These are phyloP conservation scores for Accipiter virgatus DNA, from an alignment of 2,113 vertebrate genomes.

Conservation along the genomic window DNA sequence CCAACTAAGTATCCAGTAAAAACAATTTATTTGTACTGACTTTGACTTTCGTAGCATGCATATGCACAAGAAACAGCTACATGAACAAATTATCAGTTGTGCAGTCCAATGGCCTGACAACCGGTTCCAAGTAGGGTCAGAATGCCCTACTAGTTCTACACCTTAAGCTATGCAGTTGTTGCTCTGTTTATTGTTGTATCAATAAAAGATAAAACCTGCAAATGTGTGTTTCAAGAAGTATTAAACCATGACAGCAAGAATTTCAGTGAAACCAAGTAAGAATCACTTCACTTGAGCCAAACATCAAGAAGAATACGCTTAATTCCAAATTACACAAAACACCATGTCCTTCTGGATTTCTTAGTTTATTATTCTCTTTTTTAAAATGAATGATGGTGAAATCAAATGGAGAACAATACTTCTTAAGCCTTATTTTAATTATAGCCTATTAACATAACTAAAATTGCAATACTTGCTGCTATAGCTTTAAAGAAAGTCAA, in stretches of 20 bases:
- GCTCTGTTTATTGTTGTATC: background rate
- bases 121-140: background rate
- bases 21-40: background rate
- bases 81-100: background rate
- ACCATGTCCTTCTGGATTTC: background rate
- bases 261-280: background rate
- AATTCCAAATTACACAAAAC: background rate
- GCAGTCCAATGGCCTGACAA: background rate
- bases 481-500: background rate
- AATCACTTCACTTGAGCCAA: background rate
- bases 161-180: background rate
- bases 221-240: background rate
- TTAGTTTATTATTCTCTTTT: background rate
- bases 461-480: background rate
- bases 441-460: background rate
- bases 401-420: background rate
- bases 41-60: background rate
- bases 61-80: background rate
- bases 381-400: background rate
- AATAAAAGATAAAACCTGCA: background rate
- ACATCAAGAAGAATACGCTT: background rate
- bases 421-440: background rate
- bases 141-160: background rate
- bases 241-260: background rate
- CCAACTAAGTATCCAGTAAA: slow-evolving; percentile 24